A percentile compares a stretch with the other conserved stretches of the same genome.
Evolutionary conservation across 2,113 vertebrate genomes (phyloP).

Genomic region (Urocitellus parryii): DNA sequence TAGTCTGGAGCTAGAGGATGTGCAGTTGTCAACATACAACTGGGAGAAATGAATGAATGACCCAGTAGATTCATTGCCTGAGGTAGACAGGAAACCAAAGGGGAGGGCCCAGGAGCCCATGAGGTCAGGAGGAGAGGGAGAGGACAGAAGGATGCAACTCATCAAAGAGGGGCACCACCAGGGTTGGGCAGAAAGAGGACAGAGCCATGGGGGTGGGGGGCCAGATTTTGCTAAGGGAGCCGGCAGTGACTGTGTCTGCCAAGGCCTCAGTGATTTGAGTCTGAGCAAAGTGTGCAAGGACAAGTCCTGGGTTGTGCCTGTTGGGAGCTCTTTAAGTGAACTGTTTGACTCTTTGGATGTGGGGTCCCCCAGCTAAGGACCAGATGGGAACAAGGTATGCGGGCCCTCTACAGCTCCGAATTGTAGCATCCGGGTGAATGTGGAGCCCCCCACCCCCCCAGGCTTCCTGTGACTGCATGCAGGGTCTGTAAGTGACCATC

Average conservation of each 20-base stretch:
- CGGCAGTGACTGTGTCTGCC: fast-evolving
- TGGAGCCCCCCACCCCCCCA: neutral
- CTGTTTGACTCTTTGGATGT: neutral
- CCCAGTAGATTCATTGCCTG: neutral
- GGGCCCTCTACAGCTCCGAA: neutral
- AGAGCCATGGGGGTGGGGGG: neutral
- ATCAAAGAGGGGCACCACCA: neutral
- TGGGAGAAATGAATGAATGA: neutral
- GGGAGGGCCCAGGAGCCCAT: neutral
- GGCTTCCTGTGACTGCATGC: too few species aligned
- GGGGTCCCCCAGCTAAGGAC: neutral
- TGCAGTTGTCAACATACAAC: neutral
- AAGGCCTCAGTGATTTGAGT: neutral
- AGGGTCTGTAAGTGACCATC: neutral
- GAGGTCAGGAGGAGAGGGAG: neutral
- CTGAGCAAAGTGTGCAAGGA: neutral
- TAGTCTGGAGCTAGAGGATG: neutral
- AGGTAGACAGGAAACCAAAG: neutral
- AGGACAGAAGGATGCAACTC: neutral
- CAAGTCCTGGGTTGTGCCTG: neutral
- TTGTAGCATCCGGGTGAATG: neutral
- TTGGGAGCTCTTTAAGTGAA: neutral
- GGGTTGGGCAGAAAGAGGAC: neutral
- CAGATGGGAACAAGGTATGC: neutral
- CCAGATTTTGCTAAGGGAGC: neutral